Base-by-base conservation (phyloP, 2,888 invertebrate species). In the Suillia variegata region DNA sequence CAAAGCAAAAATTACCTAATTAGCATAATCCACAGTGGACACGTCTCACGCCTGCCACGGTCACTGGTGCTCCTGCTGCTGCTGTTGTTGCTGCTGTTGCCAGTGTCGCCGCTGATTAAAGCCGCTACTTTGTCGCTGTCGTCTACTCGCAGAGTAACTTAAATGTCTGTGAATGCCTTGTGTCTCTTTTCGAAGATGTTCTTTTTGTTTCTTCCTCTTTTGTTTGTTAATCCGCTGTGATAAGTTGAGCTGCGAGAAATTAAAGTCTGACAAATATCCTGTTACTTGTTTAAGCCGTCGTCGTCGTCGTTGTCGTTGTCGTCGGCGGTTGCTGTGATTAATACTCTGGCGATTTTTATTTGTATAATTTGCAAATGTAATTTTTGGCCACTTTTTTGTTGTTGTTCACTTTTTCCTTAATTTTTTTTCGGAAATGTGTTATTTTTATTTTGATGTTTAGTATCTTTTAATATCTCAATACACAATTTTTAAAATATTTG, bases 1-100 rank as follows among this genome's bases (percentile, higher is more conserved):
- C 72, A 75, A 69, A 73, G 75, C 70, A 70, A 70, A 75, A 76
- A 76, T 74, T 76, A 76, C 74, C 74, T 74, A 73, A 74, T 74
- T 76, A 76, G 71, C 74, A 76, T 74, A 74, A 74, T 74, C 74
- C 74, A 68, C 72, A 74, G 75, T 73, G 74, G 66, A 70, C 76
- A 75, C 18, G 45, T 45, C n/a, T n/a, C 15, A 38, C 15, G 8
- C 4, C 38, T n/a, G 15, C 38, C 38, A 38, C 63, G 62, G 63
- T 63, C 64, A 20, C 42, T 15, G 17, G 10, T n/a, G 48, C n/a
- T 55, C 22, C 50, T 31, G 20, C 42, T 45, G 18, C 49, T 49
- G 38, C 17, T 58, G 54, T 42, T 31, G 21, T 12, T 48, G 38
- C 21, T 18, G 56, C 34, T 20, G 24, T 54, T 57, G 64, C 63